Conservation (phyloP, 2,797 vertebrate genomes). For the Mormyrops boulengeri region DNA sequence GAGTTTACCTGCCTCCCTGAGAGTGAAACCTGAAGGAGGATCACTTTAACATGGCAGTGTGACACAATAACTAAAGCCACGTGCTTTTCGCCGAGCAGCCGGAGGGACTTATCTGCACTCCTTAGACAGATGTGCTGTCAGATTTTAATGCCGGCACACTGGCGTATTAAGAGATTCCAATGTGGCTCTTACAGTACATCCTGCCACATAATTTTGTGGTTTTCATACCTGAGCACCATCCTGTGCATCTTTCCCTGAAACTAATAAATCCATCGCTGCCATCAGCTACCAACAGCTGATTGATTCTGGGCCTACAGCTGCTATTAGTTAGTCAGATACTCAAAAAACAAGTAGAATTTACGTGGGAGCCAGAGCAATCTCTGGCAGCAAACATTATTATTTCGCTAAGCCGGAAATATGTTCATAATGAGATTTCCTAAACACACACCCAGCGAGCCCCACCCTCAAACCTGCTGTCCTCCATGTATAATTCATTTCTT, state of each 20-base stretch:
- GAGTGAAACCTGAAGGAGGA: not conserved
- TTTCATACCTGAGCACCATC: not conserved
- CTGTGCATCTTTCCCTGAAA: not conserved
- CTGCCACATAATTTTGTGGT: not conserved
- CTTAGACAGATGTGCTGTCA: not conserved
- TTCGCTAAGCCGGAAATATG: not conserved
- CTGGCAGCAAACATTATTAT: not conserved
- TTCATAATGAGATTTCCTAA: constrained; percentile 11
- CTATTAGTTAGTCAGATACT: not conserved
- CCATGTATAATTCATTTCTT: not conserved
- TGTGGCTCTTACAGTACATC: not conserved
- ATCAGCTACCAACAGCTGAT: not conserved
- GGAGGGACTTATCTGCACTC: not conserved
- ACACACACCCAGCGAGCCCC: not conserved
- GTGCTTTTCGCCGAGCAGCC: not conserved
- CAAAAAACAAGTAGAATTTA: not conserved
- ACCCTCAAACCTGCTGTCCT: not conserved
- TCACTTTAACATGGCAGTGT: not conserved
- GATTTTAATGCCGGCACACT: not conserved
- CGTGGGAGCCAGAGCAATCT: not conserved
- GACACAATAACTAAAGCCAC: not conserved
- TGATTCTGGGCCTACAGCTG: not conserved
- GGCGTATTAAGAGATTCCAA: not conserved
- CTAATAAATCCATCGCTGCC: not conserved
- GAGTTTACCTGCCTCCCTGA: not conserved